A percentile compares a stretch with the other conserved stretches of the same genome.
Conservation (phyloP, 2,888 invertebrate species). For the Lasioglossum morio region DNA sequence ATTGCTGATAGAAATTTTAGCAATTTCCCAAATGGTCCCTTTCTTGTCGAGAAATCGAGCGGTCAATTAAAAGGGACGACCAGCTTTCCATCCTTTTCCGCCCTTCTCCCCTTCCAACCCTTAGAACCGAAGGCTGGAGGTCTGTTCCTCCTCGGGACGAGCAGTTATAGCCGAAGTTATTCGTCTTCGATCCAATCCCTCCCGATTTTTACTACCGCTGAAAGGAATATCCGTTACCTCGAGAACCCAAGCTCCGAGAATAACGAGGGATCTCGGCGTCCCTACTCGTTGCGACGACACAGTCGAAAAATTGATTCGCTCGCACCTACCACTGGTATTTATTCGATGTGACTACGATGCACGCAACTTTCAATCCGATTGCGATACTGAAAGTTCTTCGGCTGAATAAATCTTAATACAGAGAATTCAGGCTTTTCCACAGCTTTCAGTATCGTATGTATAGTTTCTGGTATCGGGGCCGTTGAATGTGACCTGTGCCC, state of each 20-base stretch:
- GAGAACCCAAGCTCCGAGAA: neutral
- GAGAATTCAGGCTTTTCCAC: too few relatives aligned
- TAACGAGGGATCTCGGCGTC: neutral
- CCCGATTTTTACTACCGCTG: neutral
- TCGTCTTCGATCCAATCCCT: slow-evolving; percentile 24
- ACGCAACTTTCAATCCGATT: neutral
- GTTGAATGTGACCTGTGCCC: too few relatives aligned
- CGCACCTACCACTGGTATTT: too few relatives aligned
- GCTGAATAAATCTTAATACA: neutral
- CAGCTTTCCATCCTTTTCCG: slow-evolving; percentile 1
- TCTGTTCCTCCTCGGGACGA: neutral
- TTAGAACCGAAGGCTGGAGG: slow-evolving; percentile 3
- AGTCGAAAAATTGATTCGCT: neutral
- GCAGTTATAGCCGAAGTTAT: slow-evolving; percentile 11
- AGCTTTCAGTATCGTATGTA: neutral
- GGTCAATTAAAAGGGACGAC: slow-evolving; percentile 75
- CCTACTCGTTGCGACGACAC: neutral
- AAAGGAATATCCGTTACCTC: neutral
- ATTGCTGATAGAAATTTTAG: slow-evolving; percentile 83
- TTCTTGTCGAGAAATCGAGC: slow-evolving; percentile 76
- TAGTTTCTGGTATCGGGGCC: neutral
- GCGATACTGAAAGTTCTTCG: neutral
- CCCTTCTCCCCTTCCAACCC: neutral
- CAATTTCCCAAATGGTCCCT: slow-evolving; percentile 82
- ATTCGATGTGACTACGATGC: neutral